phyloP scores from a whole-genome alignment of 2,797 vertebrate genomes.

The Cetoscarus ocellatus region DNA sequence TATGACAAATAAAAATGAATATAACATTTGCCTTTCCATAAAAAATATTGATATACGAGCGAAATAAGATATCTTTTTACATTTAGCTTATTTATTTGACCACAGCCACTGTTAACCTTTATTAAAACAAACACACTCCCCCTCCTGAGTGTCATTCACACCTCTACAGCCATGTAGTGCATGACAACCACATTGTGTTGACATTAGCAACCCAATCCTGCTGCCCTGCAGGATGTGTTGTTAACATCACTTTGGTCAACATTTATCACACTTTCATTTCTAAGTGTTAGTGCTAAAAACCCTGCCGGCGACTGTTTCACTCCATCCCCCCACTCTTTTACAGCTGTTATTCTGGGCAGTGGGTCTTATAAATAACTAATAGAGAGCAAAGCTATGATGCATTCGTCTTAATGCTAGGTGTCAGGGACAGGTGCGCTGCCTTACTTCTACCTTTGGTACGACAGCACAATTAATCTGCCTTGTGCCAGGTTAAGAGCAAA shows the following conservation, averaged over 20 bases:
- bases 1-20: too few relatives aligned
- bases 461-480: conserved; percentile 78
- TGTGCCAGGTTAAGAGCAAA: conserved; percentile 65
- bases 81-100: not conserved
- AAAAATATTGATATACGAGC: too few relatives aligned
- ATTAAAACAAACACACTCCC: conserved; percentile 11
- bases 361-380: conserved; percentile 80
- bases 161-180: conserved; percentile 1
- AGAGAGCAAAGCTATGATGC: conserved; percentile 68
- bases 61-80: too few relatives aligned
- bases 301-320: conserved; percentile 11
- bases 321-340: conserved; percentile 48
- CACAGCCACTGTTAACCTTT: not conserved
- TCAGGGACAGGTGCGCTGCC: conserved; percentile 74
- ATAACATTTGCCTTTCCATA: too few relatives aligned
- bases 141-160: not conserved
- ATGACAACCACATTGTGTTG: conserved; percentile 22
- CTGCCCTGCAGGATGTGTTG: not conserved
- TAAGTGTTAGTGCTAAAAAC: conserved; percentile 22
- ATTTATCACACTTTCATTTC: conserved; percentile 32
- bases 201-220: conserved; percentile 23
- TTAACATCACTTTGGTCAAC: conserved; percentile 44
- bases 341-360: conserved; percentile 74
- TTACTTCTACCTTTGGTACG: conserved; percentile 60
- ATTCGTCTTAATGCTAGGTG: conserved; percentile 74